These are phyloP conservation scores for Calliphora vicina DNA, from an alignment of 1,140 invertebrate genomes.

Conservation along the genomic window DNA sequence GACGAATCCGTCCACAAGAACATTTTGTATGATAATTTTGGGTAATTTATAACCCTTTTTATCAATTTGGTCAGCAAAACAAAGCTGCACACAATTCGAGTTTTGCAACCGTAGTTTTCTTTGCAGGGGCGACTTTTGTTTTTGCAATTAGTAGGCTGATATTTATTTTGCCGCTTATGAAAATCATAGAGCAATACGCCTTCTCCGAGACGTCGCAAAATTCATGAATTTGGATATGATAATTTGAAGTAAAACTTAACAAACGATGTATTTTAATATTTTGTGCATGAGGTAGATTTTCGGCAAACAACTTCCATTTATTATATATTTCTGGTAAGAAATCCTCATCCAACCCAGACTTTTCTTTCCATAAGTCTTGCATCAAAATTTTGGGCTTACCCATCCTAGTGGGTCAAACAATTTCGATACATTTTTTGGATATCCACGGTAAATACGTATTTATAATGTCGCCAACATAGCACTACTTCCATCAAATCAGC, in stretches of 20 bases:
- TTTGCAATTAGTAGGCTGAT: not conserved
- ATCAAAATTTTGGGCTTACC: not conserved
- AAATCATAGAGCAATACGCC: not conserved
- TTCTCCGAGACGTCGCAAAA: not conserved
- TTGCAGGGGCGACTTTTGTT: not conserved
- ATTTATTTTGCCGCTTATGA: not conserved
- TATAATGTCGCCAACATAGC: constrained; percentile 11
- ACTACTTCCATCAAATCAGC: not conserved
- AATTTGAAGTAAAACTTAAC: not conserved
- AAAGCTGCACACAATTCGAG: not conserved
- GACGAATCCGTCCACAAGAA: constrained; percentile 41
- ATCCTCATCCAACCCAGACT: not conserved
- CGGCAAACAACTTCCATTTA: not conserved
- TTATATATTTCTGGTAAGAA: not conserved
- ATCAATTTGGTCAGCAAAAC: not conserved
- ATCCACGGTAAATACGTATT: too few relatives aligned
- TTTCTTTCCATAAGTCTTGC: not conserved
- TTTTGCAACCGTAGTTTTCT: not conserved
- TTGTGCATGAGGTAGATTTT: not conserved
- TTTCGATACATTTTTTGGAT: too few relatives aligned
- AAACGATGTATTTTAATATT: not conserved
- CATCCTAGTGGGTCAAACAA: not conserved
- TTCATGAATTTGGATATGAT: not conserved
- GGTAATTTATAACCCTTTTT: too few relatives aligned
- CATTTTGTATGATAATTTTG: not conserved